These are phyloP conservation scores for Seira ritae DNA, from an alignment of 2,888 invertebrate genomes.

Conservation along the genomic window DNA sequence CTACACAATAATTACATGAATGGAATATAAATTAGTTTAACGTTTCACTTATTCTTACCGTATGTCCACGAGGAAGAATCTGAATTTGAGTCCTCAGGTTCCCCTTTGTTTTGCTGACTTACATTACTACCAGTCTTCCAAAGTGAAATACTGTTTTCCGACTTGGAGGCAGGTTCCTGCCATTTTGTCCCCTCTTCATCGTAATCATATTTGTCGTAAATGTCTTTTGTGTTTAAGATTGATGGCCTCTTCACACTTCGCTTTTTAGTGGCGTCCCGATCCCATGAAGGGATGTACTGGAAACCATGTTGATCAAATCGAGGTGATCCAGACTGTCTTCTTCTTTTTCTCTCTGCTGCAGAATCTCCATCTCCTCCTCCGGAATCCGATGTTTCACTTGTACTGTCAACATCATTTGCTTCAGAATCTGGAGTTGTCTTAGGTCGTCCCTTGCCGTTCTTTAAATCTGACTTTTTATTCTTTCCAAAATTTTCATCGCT, in stretches of 20 bases:
- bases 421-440: conserved; percentile 20
- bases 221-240: conserved; percentile 56
- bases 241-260: conserved; percentile 43
- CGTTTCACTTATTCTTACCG: conserved; percentile 29
- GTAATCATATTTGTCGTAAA: conserved; percentile 59
- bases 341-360: conserved; percentile 18
- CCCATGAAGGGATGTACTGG: conserved; percentile 51
- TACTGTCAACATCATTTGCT: conserved; percentile 53
- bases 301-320: conserved; percentile 62
- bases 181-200: conserved; percentile 55
- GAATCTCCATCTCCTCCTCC: too few relatives aligned
- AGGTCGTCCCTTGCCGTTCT: conserved; percentile 29
- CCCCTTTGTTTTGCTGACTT: conserved; percentile 35
- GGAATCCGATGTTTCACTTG: conserved; percentile 39
- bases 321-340: conserved; percentile 44
- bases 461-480: background rate
- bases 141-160: conserved; percentile 53
- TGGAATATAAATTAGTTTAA: background rate
- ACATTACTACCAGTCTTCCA: conserved; percentile 61
- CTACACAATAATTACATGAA: too few relatives aligned
- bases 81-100: conserved; percentile 45
- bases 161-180: conserved; percentile 44
- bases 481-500: conserved; percentile 60
- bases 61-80: conserved; percentile 58
- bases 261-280: conserved; percentile 41